Base-by-base conservation (phyloP, 2,113 vertebrate species). In the Anolis carolinensis region DNA sequence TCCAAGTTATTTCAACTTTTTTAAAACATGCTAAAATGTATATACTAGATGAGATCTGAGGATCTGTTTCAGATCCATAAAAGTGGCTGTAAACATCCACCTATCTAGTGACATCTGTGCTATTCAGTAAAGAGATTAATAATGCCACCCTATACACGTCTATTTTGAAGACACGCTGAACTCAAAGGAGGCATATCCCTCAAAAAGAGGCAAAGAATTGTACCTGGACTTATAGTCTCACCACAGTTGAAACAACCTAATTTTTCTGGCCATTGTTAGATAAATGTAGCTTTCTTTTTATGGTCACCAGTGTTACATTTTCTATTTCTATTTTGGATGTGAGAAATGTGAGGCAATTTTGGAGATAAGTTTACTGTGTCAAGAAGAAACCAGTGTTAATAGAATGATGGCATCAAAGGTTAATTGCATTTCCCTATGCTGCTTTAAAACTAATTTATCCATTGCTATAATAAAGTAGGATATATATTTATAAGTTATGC, bases 211-310 rank as follows among this genome's bases (percentile, higher is more conserved):
- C 55, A 59, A 59, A 14, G 11, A 59, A 59, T 59, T 13, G 65
- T 21, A 65, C 5, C 25, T 20, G 20, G 25, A 82, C 10, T 71
- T 68, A 59, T 62, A n/a, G 20, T 44, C 52, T 34, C 23, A 34
- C 21, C 1, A 48, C 52, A 80, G 30, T n/a, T 34, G 25, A 85
- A 77, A 34, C 20, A 70, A 68, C 20, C 63, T 52, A 67, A 59
- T n/a, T 25, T 85, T 78, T 78, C 32, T 85, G 32, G 70, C 11
- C 80, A 74, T 18, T 50, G 62, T 73, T 80, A 73, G 10, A 80
- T 63, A 7, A 3, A 79, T 23, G 44, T 34, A 74, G 13, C 10
- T 72, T 32, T 36, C 25, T 39, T 73, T 27, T 39, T 62, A 62
- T 74, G 6, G 18, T 44, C 36, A n/a, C 16, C 34, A 74, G 36